A percentile compares a stretch with the other conserved stretches of the same genome.
phyloP scores from a whole-genome alignment of 2,888 invertebrate species.

The Anagyrus pseudococci region DNA sequence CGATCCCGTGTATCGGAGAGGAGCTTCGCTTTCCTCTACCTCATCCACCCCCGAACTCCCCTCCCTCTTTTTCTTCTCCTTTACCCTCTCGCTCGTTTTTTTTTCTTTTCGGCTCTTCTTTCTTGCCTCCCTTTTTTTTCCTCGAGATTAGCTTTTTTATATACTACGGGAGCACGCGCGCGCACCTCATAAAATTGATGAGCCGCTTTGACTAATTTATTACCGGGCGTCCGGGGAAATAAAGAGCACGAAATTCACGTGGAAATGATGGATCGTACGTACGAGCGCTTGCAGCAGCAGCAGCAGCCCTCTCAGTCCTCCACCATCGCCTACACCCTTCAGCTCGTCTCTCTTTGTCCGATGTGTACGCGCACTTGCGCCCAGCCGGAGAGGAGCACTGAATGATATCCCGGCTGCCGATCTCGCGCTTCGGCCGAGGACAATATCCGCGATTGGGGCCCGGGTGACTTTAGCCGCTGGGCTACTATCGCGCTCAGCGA shows the following conservation, averaged over 20 bases:
- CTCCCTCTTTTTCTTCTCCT: neutral
- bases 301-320: too few species aligned
- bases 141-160: slow-evolving; percentile 46
- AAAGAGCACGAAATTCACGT: slow-evolving; percentile 16
- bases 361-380: too few species aligned
- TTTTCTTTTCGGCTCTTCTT: slow-evolving; percentile 33
- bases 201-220: slow-evolving; percentile 60
- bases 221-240: slow-evolving; percentile 35
- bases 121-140: slow-evolving; percentile 22
- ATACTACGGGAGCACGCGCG: slow-evolving; percentile 25
- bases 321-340: neutral
- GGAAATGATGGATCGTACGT: slow-evolving; percentile 28
- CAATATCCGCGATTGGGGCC: too few species aligned
- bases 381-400: too few species aligned
- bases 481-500: too few species aligned
- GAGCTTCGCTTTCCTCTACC: too few species aligned
- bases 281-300: too few species aligned
- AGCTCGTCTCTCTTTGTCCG: neutral
- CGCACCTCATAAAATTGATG: slow-evolving; percentile 58
- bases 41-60: neutral
- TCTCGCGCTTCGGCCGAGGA: too few species aligned
- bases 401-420: too few species aligned
- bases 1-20: too few species aligned
- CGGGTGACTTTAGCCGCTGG: too few species aligned
- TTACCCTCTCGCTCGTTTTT: slow-evolving; percentile 20